Percentiles rank a stretch among this genome's conserved stretches.
phyloP scores from a whole-genome alignment of 1,140 invertebrate species.

The Oryctes rhinoceros region DNA sequence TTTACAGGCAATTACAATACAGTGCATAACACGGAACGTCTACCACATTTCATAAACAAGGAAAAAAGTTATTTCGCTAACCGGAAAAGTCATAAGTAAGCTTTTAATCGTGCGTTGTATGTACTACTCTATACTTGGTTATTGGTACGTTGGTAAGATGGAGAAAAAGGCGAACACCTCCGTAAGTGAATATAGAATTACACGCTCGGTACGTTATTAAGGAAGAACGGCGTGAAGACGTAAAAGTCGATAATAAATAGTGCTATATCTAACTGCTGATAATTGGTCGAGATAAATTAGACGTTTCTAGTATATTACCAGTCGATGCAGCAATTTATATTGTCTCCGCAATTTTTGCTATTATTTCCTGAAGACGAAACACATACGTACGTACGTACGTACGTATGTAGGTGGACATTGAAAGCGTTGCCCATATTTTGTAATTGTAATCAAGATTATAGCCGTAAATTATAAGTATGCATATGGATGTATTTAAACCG shows the following conservation, averaged over 20 bases:
- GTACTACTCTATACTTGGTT: not conserved
- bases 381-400: not conserved
- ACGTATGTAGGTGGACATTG: conserved; percentile 56
- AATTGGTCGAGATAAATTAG: conserved; percentile 42
- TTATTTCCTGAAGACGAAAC: conserved; percentile 57
- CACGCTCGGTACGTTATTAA: not conserved
- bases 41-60: no score
- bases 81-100: no score
- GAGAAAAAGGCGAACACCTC: not conserved
- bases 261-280: conserved; percentile 28
- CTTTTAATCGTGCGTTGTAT: no score
- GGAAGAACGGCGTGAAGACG: not conserved
- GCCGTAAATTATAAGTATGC: conserved; percentile 38
- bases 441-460: conserved; percentile 60
- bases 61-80: no score
- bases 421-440: conserved; percentile 59
- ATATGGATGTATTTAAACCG: not conserved
- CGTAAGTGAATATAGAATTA: conserved; percentile 16
- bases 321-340: conserved; percentile 52
- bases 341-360: conserved; percentile 58
- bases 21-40: no score
- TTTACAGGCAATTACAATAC: no score
- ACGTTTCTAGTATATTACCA: conserved; percentile 35
- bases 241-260: conserved; percentile 36
- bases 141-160: not conserved